Conservation (phyloP, 2,888 invertebrate genomes). For the Eulithis prunata region DNA sequence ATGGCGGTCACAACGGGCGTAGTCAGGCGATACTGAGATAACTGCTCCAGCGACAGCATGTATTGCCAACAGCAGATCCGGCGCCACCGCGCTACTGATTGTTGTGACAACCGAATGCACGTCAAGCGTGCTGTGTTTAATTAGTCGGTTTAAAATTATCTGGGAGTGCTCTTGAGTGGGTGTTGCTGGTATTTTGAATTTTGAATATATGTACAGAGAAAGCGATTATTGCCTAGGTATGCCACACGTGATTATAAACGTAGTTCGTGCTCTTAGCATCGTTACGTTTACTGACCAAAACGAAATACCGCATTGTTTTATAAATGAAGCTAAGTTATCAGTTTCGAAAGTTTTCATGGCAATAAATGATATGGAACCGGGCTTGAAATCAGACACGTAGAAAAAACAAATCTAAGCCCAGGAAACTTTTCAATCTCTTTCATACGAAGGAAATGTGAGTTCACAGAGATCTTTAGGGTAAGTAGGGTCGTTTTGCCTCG, state of each 20-base stretch:
- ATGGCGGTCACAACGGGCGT: constrained; percentile 71
- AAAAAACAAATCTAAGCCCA: constrained; percentile 63
- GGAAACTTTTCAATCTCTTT: constrained; percentile 60
- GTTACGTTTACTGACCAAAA: constrained; percentile 39
- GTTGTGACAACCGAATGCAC: constrained; percentile 65
- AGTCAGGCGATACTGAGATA: constrained; percentile 76
- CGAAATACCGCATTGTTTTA: constrained; percentile 28
- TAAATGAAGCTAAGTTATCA: constrained; percentile 55
- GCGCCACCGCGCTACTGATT: constrained; percentile 51
- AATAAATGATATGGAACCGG: constrained; percentile 60
- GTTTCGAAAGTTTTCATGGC: constrained; percentile 60
- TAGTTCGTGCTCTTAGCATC: too few relatives aligned
- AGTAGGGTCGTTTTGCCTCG: constrained; percentile 44
- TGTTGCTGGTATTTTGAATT: constrained; percentile 23
- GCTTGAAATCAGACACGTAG: constrained; percentile 60
- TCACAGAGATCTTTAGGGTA: constrained; percentile 49
- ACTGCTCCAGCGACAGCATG: constrained; percentile 66
- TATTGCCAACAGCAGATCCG: constrained; percentile 59
- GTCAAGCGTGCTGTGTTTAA: constrained; percentile 59
- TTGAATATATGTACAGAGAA: constrained; percentile 23
- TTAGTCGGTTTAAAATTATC: constrained; percentile 65
- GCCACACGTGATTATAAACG: background rate
- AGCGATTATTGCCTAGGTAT: constrained; percentile 21
- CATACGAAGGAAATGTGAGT: constrained; percentile 50
- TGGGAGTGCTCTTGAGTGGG: constrained; percentile 52